Conservation (phyloP, 2,113 vertebrate species). For the Corvus moneduloides region DNA sequence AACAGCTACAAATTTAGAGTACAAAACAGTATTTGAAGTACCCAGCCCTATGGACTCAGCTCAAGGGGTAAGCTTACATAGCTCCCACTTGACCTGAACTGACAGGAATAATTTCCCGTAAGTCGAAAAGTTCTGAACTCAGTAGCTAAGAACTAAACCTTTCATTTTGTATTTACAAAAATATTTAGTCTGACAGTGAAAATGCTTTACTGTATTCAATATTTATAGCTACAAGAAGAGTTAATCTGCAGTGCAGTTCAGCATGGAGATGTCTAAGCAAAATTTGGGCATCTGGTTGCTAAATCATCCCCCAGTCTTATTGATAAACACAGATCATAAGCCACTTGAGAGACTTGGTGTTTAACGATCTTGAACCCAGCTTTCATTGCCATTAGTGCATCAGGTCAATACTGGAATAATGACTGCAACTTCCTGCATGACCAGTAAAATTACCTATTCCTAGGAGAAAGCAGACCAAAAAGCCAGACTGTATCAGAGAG, state of each 20-base stretch:
- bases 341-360: background rate
- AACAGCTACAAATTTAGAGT: background rate
- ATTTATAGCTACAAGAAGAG: background rate
- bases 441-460: background rate
- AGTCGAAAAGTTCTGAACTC: background rate
- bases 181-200: background rate
- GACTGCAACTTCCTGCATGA: background rate
- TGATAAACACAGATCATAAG: background rate
- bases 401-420: background rate
- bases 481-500: background rate
- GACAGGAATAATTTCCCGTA: background rate
- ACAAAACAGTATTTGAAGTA: background rate
- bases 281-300: background rate
- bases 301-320: background rate
- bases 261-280: background rate
- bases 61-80: background rate
- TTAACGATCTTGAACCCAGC: fast-evolving
- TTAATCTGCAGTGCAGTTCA: background rate
- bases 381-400: background rate
- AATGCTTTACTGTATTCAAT: background rate
- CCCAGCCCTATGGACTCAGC: background rate
- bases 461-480: background rate
- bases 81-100: background rate
- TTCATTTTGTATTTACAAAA: background rate
- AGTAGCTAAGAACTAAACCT: background rate